Evolutionary conservation across 1,140 invertebrate species (phyloP).

Genomic region (Liolophura sinensis): DNA sequence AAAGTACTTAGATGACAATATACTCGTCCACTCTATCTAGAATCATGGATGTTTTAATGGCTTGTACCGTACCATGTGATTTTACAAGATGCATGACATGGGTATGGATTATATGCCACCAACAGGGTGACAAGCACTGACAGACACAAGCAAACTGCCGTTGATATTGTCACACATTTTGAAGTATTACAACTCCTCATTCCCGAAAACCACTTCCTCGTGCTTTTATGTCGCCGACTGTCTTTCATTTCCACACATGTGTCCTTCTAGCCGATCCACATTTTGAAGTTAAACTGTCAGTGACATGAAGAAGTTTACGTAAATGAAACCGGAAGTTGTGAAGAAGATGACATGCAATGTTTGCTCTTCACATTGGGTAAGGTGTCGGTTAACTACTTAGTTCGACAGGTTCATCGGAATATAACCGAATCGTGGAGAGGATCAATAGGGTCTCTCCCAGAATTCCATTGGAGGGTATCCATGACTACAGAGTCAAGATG

Average conservation of each 20-base stretch:
- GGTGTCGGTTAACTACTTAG: background rate
- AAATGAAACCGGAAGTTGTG: background rate
- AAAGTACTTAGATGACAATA: no score
- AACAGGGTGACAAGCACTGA: background rate
- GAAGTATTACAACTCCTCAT: background rate
- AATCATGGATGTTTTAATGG: no score
- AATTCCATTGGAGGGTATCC: background rate
- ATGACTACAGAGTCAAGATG: slow-evolving; percentile 22
- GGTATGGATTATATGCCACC: background rate
- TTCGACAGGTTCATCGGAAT: background rate
- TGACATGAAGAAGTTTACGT: background rate
- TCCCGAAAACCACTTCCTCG: background rate
- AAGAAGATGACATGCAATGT: background rate
- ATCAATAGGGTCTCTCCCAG: background rate
- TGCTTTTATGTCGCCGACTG: background rate
- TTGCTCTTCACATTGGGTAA: background rate
- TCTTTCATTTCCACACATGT: background rate
- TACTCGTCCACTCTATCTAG: no score
- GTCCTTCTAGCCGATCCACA: background rate
- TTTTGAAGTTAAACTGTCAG: background rate
- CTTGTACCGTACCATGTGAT: background rate
- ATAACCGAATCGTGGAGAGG: background rate
- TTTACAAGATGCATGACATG: background rate
- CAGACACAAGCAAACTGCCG: background rate
- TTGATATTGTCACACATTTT: background rate